Conservation (phyloP, 2,113 vertebrate genomes). For the Bubalus kerabau region DNA sequence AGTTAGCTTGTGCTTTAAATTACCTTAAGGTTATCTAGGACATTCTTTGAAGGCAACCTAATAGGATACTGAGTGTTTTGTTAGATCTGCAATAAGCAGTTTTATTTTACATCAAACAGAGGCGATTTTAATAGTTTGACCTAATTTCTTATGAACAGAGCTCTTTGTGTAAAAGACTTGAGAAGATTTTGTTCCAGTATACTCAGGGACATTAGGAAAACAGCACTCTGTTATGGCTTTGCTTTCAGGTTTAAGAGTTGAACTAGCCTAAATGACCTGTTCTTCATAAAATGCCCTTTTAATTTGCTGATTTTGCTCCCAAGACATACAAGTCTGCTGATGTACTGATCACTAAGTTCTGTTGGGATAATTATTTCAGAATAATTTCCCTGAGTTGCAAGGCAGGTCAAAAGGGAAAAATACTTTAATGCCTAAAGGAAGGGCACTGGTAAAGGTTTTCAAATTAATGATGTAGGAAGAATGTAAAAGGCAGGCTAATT, state of each 20-base stretch:
- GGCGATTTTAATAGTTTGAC: constrained; percentile 68
- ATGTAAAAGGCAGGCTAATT: constrained; percentile 34
- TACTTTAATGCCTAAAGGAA: constrained; percentile 57
- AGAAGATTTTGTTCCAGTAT: constrained; percentile 28
- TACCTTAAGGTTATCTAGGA: constrained; percentile 69
- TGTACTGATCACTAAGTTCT: constrained; percentile 58
- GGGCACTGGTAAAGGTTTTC: constrained; percentile 43
- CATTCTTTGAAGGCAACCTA: constrained; percentile 65
- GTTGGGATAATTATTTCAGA: constrained; percentile 67
- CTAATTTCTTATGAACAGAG: constrained; percentile 63
- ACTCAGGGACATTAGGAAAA: constrained; percentile 68
- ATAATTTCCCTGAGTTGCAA: constrained; percentile 61
- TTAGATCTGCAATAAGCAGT: constrained; percentile 67
- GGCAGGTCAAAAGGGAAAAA: constrained; percentile 56
- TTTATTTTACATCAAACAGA: constrained; percentile 72
- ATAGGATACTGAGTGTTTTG: constrained; percentile 56
- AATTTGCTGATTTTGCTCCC: constrained; percentile 69
- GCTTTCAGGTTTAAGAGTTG: constrained; percentile 59
- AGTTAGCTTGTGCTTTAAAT: constrained; percentile 59
- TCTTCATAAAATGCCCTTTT: constrained; percentile 66
- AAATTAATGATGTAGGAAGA: constrained; percentile 52
- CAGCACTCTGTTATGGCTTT: constrained; percentile 27
- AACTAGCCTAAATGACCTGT: constrained; percentile 58
- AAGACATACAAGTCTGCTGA: constrained; percentile 48
- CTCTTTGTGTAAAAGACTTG: constrained; percentile 50